Percentiles rank a stretch among this genome's conserved stretches.
Evolutionary conservation across 2,113 vertebrate genomes (phyloP).

Genomic region (Tiliqua scincoides): DNA sequence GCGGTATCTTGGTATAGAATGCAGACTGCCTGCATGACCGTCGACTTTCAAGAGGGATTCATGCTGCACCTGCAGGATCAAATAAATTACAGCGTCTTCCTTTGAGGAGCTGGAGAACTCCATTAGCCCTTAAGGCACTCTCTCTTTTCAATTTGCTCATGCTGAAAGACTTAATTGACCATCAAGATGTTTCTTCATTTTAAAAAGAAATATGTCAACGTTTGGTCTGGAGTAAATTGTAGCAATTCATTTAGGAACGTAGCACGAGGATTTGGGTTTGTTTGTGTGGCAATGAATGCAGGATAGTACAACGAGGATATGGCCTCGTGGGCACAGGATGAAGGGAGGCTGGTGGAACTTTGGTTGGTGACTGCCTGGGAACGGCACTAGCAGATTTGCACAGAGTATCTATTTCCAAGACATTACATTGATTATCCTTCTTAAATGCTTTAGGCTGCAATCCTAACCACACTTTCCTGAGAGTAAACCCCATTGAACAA

Average conservation of each 20-base stretch:
- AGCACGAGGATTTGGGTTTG: not conserved
- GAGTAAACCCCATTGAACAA: no score
- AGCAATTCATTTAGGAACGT: not conserved
- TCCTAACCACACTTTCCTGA: no score
- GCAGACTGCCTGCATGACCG: not conserved
- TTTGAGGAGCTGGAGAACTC: not conserved
- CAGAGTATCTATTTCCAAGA: no score
- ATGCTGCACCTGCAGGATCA: slow-evolving; percentile 13
- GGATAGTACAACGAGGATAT: no score
- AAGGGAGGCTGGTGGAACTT: no score
- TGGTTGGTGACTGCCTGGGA: no score
- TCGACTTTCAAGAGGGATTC: not conserved
- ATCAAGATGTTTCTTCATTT: not conserved
- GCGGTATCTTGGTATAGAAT: not conserved
- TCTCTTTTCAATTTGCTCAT: not conserved
- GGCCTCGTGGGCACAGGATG: no score
- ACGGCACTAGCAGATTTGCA: no score
- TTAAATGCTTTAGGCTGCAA: no score
- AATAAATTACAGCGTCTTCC: not conserved
- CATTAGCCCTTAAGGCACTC: not conserved
- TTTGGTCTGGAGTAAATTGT: not conserved
- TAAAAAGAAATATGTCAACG: not conserved
- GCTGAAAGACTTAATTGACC: not conserved
- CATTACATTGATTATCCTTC: no score
- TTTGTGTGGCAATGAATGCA: not conserved